phyloP scores from a whole-genome alignment of 2,888 invertebrate species.

The Saturnia japonica region DNA sequence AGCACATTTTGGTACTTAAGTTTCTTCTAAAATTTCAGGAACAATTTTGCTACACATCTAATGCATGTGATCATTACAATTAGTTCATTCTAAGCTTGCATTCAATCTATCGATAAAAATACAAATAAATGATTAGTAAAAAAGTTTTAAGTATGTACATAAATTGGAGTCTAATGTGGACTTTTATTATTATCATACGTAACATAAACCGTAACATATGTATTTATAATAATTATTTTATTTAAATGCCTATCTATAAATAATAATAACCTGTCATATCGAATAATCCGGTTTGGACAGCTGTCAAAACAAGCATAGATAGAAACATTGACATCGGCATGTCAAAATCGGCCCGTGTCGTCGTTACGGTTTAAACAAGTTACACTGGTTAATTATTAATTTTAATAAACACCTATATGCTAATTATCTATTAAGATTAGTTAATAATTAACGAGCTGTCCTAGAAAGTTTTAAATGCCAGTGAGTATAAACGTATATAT shows the following conservation, averaged over 20 bases:
- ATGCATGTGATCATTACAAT: too few species aligned
- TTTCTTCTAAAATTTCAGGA: too few species aligned
- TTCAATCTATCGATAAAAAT: not conserved
- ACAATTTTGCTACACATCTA: too few species aligned
- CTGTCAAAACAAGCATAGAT: slow-evolving; percentile 21
- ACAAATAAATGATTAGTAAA: not conserved
- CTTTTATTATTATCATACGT: not conserved
- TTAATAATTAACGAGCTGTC: not conserved
- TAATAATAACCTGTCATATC: slow-evolving; percentile 20
- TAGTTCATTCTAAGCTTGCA: too few species aligned
- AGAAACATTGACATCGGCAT: slow-evolving; percentile 14
- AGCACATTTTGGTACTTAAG: too few species aligned
- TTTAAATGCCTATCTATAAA: not conserved
- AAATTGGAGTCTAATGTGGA: not conserved
- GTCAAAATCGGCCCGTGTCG: slow-evolving; percentile 17
- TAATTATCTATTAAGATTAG: not conserved
- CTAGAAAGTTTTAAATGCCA: not conserved
- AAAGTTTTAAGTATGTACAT: not conserved
- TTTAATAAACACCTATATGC: not conserved
- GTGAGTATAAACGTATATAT: not conserved
- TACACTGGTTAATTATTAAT: not conserved
- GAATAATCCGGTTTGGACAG: slow-evolving; percentile 23
- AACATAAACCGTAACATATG: not conserved
- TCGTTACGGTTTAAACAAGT: slow-evolving; percentile 17
- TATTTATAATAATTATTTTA: not conserved